Base-by-base conservation (phyloP, 2,113 vertebrate species). In the Sceloporus undulatus region DNA sequence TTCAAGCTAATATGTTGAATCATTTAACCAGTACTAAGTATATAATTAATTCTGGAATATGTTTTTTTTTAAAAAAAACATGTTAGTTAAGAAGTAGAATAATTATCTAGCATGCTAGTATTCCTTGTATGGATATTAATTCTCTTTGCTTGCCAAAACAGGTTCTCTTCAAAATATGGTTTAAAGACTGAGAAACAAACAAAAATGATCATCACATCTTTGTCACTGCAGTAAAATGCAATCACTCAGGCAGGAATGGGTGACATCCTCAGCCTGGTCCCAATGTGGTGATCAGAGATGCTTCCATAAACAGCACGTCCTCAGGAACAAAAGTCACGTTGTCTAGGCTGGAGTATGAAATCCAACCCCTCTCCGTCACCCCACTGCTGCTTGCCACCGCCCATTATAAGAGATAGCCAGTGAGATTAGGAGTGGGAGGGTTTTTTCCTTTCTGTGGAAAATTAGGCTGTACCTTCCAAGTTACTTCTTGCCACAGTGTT, bases 281-380 rank as follows among this genome's bases (percentile, higher is more conserved):
- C n/a, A 29, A 56, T 25, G 1, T n/a, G n/a, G 23, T 70, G n/a
- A 85, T 68, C 29, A 78, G 5, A 65, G 78, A 87, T 16, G 21
- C 70, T 66, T 79, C 79, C 73, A 84, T 68, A 75, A 83, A 77
- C 87, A 83, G 73, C 80, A 82, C 73, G 75, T 82, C 56, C 2
- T 52, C 62, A 88, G 68, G 80, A 81, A 81, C 83, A 75, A 75
- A 81, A 76, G 84, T 85, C 70, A 68, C 48, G 83, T 76, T 70
- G 71, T 85, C 79, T 52, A 10, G n/a, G 21, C 66, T 6, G 21
- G 3, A 75, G 59, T 14, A n/a, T 48, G 79, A 76, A 86, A 82
- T 42, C 59, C 70, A 76, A 21, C 70, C 7, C 10, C n/a, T n/a
- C 13, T 23, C 56, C 23, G 11, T 70, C 59, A 86, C 65, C 52